Evolutionary conservation across 1,140 invertebrate genomes (phyloP), one percentile per base, ranked within the genome.

Genomic region (Ptiloglossa arizonensis): DNA sequence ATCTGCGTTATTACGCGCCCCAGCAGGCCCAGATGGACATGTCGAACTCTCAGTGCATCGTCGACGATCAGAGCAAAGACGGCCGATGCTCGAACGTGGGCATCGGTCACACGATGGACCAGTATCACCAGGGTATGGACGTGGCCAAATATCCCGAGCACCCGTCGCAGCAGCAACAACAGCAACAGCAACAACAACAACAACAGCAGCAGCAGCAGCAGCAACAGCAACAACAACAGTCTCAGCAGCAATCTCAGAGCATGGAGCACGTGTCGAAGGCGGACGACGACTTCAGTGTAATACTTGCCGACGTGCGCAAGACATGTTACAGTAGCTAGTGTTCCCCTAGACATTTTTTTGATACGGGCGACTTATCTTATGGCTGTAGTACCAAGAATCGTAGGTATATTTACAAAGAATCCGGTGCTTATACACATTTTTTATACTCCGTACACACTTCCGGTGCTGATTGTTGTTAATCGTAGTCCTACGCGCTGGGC

Each of bases 221-320:
- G 56, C 93, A 93, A 74, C 90, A 93, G 11, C 90, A 93, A 24
- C 92, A 93, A 81, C 87, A 89, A 22, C 86, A 86, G 22, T 74
- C 84, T 5, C 88, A 90, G 22, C 88, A 90, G 22, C 88, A 89
- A 13, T 84, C 83, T 22, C 90, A 91, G 64, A 90, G 66, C 56
- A 79, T 92, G 4, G 95, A 94, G 32, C 89, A 93, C 29, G 84
- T 87, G n/a, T 91, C 94, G 27, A 95, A 96, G 81, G 91, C 94
- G 1, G 96, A 97, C 64, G 96, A 97, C 77, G 96, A 97, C 87
- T 97, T 97, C 91, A 97, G 96, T 92, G 96, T 96, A 79, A 97
- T 97, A 84, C 91, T 97, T 52, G 96, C 96, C 3, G 96, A 96
- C 78, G 96, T 97, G 50, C 94, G 96, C 73, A 97, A 97, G 89